phyloP scores from a whole-genome alignment of 2,888 invertebrate species.

The Drosophila greeni region DNA sequence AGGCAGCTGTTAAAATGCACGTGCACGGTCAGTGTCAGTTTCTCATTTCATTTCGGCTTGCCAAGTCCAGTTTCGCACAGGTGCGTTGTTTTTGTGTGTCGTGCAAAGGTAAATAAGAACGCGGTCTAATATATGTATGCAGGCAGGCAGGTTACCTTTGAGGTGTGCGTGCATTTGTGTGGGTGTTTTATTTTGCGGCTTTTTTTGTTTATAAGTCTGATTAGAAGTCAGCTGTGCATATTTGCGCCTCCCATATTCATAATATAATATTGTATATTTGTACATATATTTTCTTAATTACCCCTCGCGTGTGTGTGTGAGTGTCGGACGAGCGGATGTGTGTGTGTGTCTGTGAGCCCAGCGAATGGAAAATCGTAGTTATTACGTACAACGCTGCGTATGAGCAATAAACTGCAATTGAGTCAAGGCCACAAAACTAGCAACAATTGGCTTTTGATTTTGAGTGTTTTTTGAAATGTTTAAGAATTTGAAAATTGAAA shows the following conservation, averaged over 20 bases:
- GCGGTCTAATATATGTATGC: conserved; percentile 1
- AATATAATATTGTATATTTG: conserved; percentile 23
- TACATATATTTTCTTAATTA: conserved; percentile 30
- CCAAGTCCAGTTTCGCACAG: conserved; percentile 35
- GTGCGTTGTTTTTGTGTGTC: conserved; percentile 36
- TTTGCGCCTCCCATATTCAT: conserved; percentile 37
- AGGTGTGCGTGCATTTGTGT: not conserved
- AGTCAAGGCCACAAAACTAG: conserved; percentile 53
- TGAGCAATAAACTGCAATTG: conserved; percentile 52
- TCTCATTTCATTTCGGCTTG: conserved; percentile 5
- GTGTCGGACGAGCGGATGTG: not conserved
- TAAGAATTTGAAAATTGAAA: no score
- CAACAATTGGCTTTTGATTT: conserved; percentile 39
- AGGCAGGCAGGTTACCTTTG: not conserved
- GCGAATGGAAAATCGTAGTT: conserved; percentile 42
- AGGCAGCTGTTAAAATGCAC: not conserved
- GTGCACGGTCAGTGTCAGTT: conserved; percentile 1
- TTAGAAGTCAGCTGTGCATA: conserved; percentile 65
- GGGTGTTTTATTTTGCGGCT: conserved; percentile 8
- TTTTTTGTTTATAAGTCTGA: conserved; percentile 47
- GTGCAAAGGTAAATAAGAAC: conserved; percentile 25
- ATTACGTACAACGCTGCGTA: conserved; percentile 40
- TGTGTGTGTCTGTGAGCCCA: conserved; percentile 23
- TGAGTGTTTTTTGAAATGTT: not conserved
- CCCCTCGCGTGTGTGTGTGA: conserved; percentile 9